These are phyloP conservation scores for Crocodylus rhombifer DNA, from an alignment of 2,797 vertebrate species.

Conservation along the genomic window DNA sequence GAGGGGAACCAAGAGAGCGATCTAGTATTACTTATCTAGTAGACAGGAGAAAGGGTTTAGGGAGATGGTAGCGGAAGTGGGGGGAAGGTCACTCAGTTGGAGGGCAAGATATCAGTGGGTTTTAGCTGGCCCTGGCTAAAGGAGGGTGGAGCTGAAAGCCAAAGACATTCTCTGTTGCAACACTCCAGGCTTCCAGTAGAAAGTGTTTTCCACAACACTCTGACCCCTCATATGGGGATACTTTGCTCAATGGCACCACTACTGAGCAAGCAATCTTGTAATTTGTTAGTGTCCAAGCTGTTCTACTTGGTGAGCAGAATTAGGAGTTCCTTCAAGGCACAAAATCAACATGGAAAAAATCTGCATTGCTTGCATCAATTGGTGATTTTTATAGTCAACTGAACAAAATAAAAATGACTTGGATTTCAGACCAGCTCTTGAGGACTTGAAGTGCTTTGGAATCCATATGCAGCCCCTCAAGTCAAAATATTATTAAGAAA, in stretches of 20 bases:
- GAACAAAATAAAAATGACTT: background rate
- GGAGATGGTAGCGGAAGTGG: background rate
- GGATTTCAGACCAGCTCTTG: constrained; percentile 27
- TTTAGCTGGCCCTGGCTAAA: background rate
- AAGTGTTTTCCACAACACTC: background rate
- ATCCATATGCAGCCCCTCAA: constrained; percentile 48
- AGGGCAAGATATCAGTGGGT: background rate
- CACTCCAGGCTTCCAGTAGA: background rate
- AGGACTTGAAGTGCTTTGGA: constrained; percentile 38
- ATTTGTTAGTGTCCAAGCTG: background rate
- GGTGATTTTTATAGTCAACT: background rate
- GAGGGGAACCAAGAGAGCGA: background rate
- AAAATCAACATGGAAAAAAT: constrained; percentile 17
- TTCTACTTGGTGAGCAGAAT: background rate
- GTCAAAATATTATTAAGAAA: constrained; percentile 55
- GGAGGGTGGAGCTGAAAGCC: background rate
- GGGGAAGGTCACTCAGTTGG: background rate
- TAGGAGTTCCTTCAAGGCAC: constrained; percentile 21
- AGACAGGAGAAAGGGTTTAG: background rate
- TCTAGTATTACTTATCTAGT: background rate
- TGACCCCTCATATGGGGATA: background rate
- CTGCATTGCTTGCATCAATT: background rate
- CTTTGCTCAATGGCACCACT: background rate
- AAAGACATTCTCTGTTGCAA: background rate
- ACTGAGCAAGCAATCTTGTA: background rate